Percentiles rank a stretch among this genome's conserved stretches.
Evolutionary conservation across 2,113 vertebrate species (phyloP).

Genomic region (Noturus placidus): DNA sequence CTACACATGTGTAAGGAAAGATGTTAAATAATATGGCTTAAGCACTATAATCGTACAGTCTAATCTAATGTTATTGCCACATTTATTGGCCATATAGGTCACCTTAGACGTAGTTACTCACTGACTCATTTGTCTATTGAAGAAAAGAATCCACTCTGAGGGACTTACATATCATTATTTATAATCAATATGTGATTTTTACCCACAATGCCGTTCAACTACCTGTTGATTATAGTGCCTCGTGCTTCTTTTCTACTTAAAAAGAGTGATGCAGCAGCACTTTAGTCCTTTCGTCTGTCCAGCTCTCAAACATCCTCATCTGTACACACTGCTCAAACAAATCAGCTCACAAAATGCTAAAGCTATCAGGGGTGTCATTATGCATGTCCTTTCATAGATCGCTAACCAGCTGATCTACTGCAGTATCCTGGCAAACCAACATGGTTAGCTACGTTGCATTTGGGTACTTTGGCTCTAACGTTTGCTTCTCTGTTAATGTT

Average conservation of each 20-base stretch:
- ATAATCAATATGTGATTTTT: neutral
- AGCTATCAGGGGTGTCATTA: neutral
- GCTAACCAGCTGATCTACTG: neutral
- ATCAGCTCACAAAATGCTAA: neutral
- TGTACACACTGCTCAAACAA: neutral
- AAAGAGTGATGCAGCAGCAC: neutral
- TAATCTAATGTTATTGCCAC: neutral
- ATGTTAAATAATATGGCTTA: neutral
- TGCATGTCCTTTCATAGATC: neutral
- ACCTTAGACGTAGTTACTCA: neutral
- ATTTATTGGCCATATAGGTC: neutral
- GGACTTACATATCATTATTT: neutral
- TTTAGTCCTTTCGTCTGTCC: neutral
- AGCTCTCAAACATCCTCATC: neutral
- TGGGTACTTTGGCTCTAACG: neutral
- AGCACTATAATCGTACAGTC: neutral
- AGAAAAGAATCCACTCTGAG: neutral
- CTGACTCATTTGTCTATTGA: neutral
- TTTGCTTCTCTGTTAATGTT: neutral
- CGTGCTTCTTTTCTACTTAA: neutral
- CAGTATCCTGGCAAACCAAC: neutral
- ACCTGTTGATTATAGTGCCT: neutral
- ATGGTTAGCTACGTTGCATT: neutral
- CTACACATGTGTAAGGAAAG: neutral
- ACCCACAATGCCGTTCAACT: neutral